Conservation (phyloP, 2,888 invertebrate species). For the Noctuana brunneofusca region DNA sequence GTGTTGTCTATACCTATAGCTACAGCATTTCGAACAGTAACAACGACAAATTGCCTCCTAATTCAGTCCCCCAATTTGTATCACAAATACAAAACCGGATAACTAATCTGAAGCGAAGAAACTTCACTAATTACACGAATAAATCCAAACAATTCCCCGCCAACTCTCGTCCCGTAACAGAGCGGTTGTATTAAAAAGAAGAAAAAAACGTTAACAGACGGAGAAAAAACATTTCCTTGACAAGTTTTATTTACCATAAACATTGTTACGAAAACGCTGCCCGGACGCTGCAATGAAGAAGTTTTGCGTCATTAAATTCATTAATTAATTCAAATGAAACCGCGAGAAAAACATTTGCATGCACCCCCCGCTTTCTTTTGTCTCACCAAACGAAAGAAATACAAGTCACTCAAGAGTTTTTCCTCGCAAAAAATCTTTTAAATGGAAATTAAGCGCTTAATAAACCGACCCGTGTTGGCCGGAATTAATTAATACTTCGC, state of each 20-base stretch:
- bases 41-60: constrained; percentile 49
- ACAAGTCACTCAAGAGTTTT: constrained; percentile 62
- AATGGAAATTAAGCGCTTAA: constrained; percentile 79
- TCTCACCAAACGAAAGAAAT: constrained; percentile 59
- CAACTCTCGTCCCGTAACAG: constrained; percentile 63
- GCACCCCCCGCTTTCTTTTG: constrained; percentile 62
- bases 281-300: constrained; percentile 70
- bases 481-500: constrained; percentile 76
- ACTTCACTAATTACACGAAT: constrained; percentile 82
- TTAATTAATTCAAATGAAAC: constrained; percentile 83
- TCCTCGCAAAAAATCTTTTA: constrained; percentile 59
- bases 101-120: constrained; percentile 75
- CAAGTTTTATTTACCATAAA: constrained; percentile 82
- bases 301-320: constrained; percentile 78
- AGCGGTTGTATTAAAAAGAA: constrained; percentile 74
- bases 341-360: constrained; percentile 78
- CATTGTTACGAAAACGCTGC: constrained; percentile 68
- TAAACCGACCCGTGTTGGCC: constrained; percentile 67
- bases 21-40: constrained; percentile 23
- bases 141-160: constrained; percentile 76
- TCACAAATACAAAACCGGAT: constrained; percentile 69
- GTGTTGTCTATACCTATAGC: too few relatives aligned
- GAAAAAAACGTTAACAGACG: constrained; percentile 63
- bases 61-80: constrained; percentile 69
- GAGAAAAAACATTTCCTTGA: constrained; percentile 78